These are phyloP conservation scores for Imbricaverruca yamaguchii DNA, from an alignment of 2,888 invertebrate species.

Conservation along the genomic window DNA sequence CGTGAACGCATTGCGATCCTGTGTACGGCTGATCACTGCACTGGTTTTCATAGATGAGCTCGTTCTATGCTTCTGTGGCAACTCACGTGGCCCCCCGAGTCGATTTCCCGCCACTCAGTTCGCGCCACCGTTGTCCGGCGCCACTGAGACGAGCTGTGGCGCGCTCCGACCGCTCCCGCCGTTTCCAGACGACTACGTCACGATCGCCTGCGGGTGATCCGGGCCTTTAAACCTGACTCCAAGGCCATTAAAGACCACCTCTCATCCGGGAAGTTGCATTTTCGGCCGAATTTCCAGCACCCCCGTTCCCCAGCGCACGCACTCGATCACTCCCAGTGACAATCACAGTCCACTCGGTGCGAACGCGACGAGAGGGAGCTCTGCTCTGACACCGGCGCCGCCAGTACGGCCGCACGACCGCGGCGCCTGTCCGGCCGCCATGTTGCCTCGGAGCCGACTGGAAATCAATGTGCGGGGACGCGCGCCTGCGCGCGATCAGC, in stretches of 20 bases:
- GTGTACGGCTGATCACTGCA: too few species aligned
- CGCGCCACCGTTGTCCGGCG: not conserved
- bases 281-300: not conserved
- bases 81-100: not conserved
- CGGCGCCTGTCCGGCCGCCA: not conserved
- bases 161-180: not conserved
- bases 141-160: not conserved
- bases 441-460: not conserved
- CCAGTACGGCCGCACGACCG: too few species aligned
- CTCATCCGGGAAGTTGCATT: not conserved
- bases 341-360: too few species aligned
- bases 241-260: constrained; percentile 15
- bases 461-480: not conserved
- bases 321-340: too few species aligned
- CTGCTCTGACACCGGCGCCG: not conserved
- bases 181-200: constrained; percentile 10
- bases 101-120: not conserved
- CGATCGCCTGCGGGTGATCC: constrained; percentile 3
- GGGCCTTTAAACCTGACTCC: constrained; percentile 10
- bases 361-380: too few species aligned
- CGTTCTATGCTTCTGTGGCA: not conserved
- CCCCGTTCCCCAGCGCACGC: not conserved
- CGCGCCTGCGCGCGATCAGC: not conserved
- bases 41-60: too few species aligned
- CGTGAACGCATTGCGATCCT: too few species aligned